phyloP scores from a whole-genome alignment of 2,113 vertebrate species.

The Psammodynastes pulverulentus region DNA sequence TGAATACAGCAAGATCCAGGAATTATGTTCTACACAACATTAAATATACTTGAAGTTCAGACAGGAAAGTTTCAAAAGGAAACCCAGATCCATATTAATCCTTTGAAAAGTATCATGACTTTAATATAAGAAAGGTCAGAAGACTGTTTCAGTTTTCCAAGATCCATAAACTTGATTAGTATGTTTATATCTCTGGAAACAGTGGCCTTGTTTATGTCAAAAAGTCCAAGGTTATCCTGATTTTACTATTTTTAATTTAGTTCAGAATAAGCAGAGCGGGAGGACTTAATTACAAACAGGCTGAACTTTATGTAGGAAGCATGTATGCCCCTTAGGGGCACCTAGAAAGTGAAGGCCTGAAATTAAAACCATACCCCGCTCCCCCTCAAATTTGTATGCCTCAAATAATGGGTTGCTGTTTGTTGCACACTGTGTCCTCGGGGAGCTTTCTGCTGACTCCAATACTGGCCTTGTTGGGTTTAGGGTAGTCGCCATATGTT shows the following conservation, averaged over 20 bases:
- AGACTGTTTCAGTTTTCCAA: slow-evolving; percentile 35
- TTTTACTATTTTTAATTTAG: slow-evolving; percentile 77
- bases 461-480: slow-evolving; percentile 41
- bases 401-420: slow-evolving; percentile 51
- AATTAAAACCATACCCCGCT: slow-evolving; percentile 61
- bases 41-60: slow-evolving; percentile 32
- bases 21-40: not conserved
- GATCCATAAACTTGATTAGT: slow-evolving; percentile 55
- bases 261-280: slow-evolving; percentile 74
- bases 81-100: slow-evolving; percentile 44
- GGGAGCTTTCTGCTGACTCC: slow-evolving; percentile 50
- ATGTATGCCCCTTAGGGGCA: slow-evolving; percentile 62
- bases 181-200: slow-evolving; percentile 65
- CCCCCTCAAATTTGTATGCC: slow-evolving; percentile 55
- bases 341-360: slow-evolving; percentile 69
- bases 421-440: slow-evolving; percentile 43
- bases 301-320: slow-evolving; percentile 75
- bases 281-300: slow-evolving; percentile 76
- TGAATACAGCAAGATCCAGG: not conserved
- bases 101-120: slow-evolving; percentile 44
- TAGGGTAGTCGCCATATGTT: slow-evolving; percentile 51
- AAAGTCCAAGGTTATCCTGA: slow-evolving; percentile 71
- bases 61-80: slow-evolving; percentile 36
- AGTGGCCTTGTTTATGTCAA: slow-evolving; percentile 71
- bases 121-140: slow-evolving; percentile 42